phyloP scores from a whole-genome alignment of 2,113 vertebrate species.

The Nipponia nippon region DNA sequence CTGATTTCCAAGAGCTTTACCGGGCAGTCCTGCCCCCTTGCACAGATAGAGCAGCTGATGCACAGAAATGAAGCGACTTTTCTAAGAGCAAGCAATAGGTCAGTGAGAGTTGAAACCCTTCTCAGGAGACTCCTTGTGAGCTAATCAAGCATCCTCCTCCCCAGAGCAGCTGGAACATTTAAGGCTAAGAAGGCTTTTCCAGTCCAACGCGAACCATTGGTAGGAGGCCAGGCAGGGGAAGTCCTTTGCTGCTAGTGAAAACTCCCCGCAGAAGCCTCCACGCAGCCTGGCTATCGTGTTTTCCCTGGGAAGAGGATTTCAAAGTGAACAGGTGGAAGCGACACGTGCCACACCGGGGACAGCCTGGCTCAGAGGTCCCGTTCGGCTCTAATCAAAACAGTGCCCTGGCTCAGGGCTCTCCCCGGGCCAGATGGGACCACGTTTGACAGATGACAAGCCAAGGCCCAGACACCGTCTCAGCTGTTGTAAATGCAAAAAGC shows the following conservation, averaged over 20 bases:
- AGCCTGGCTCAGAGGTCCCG: not conserved
- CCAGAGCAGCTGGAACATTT: conserved; percentile 10
- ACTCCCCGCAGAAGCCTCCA: not conserved
- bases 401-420: not conserved
- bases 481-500: not conserved
- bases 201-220: not conserved
- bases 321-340: accelerated
- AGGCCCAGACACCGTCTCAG: not conserved
- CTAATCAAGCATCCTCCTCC: conserved; percentile 33
- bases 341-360: accelerated
- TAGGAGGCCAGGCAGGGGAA: conserved; percentile 25
- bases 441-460: not conserved
- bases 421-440: not conserved
- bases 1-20: not conserved
- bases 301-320: not conserved
- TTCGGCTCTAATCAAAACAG: not conserved
- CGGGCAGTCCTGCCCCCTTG: not conserved
- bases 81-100: not conserved
- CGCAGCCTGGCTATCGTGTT: not conserved
- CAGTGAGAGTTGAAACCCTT: conserved; percentile 31
- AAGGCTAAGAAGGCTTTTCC: not conserved
- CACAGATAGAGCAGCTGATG: not conserved
- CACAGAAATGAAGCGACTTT: accelerated
- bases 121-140: conserved; percentile 28
- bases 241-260: not conserved